Conservation (phyloP, 2,888 invertebrate species). For the Amphipoea lucens region DNA sequence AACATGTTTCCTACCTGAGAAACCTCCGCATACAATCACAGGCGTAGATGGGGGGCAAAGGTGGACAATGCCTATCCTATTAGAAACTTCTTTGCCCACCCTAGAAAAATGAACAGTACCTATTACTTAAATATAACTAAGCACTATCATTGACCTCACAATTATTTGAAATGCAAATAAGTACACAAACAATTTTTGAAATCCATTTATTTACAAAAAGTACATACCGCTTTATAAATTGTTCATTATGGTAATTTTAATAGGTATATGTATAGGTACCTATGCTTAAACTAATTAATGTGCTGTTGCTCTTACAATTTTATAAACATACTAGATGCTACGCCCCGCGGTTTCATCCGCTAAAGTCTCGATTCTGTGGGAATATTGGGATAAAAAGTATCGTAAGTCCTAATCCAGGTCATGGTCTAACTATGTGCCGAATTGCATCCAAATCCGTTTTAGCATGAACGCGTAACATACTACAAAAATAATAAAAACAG, state of each 20-base stretch:
- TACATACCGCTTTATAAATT: constrained; percentile 27
- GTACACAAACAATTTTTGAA: constrained; percentile 2
- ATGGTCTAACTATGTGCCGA: neutral
- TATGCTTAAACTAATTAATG: constrained; percentile 3
- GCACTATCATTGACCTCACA: neutral
- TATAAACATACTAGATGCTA: neutral
- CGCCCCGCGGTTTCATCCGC: neutral
- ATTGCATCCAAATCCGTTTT: neutral
- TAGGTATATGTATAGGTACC: neutral
- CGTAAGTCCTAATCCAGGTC: neutral
- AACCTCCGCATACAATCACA: too few relatives aligned
- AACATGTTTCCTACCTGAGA: too few relatives aligned
- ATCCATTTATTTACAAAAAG: constrained; percentile 54
- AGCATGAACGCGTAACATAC: neutral
- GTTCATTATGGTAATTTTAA: neutral
- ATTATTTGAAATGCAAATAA: neutral
- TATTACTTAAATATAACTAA: neutral
- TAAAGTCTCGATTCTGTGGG: neutral
- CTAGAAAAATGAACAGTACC: too few relatives aligned
- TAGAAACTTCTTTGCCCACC: too few relatives aligned
- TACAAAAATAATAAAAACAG: neutral
- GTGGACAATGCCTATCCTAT: too few relatives aligned
- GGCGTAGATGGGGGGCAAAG: too few relatives aligned
- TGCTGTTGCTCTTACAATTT: neutral
- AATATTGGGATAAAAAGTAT: neutral